Base-by-base conservation (phyloP, 2,888 invertebrate species). In the Thalpophila matura region DNA sequence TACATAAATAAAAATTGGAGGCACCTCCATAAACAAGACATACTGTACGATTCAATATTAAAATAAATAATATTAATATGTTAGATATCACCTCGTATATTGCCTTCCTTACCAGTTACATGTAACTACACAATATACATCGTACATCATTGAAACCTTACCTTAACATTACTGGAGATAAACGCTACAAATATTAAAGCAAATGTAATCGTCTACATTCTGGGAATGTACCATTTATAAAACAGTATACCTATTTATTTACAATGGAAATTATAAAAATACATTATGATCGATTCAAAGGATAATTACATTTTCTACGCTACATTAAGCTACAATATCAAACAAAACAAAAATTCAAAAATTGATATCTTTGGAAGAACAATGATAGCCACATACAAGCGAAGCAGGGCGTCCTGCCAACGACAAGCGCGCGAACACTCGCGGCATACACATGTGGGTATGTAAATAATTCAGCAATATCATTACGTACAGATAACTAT, bases 191-290 rank as follows among this genome's bases (percentile, higher is more conserved):
- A 86, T 85, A 86, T 87, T 89, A 90, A 91, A 91, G 90, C 91
- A 89, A 92, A 88, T 85, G 43, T 85, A 87, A 86, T 74, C 79
- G 77, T 77, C 86, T 89, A 91, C 90, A 91, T 91, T 92, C 91
- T 89, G 87, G 89, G 91, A 93, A 93, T 91, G 92, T 89, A 63
- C 56, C 59, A 78, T 85, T 80, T 85, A 79, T 55, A 84, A 81
- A 86, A 86, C 71, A 84, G 82, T 80, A 79, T 84, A 86, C 73
- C 76, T 79, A 83, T 84, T 77, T 82, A 75, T 89, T 87, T 88
- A 86, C 88, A 91, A 81, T 83, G 80, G 76, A 88, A 89, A 89
- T 85, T 86, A 88, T 87, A 88, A 87, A 89, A 88, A 89, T 87
- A 90, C 84, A 83, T 82, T 79, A 79, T 80, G 75, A 83, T 80